A percentile compares a stretch with the other conserved stretches of the same genome.
These are phyloP conservation scores for Litoditis marina DNA, from an alignment of 2,888 invertebrate species.

Conservation along the genomic window DNA sequence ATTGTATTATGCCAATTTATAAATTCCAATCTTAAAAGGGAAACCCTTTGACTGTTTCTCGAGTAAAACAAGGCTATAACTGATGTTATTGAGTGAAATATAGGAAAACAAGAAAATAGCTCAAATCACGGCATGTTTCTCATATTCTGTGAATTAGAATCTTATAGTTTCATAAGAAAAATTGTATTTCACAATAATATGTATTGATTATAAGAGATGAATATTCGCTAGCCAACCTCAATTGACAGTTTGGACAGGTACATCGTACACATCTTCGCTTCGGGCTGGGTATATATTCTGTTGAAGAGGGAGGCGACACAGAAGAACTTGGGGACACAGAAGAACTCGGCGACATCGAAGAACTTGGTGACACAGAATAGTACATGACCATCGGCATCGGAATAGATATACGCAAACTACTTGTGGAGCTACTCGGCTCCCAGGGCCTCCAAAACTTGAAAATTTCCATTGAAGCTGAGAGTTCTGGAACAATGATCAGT, in stretches of 20 bases:
- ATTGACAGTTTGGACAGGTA: slow-evolving; percentile 34
- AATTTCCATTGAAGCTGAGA: background rate
- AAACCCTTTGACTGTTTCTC: no score
- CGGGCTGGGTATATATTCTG: background rate
- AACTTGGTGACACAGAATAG: slow-evolving; percentile 3
- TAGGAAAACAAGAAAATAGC: no score
- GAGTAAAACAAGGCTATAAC: background rate
- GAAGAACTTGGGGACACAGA: slow-evolving; percentile 2
- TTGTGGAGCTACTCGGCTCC: background rate
- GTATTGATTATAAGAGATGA: no score
- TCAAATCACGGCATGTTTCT: no score
- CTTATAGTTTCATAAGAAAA: no score
- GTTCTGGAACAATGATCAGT: no score
- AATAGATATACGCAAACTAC: background rate
- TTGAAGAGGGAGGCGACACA: background rate
- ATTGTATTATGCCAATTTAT: no score
- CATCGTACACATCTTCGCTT: slow-evolving; percentile 31
- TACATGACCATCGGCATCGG: background rate
- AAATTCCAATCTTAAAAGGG: no score
- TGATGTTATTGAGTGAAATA: background rate
- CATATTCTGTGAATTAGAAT: no score
- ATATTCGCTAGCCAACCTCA: slow-evolving; percentile 22
- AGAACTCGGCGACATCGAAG: slow-evolving; percentile 9
- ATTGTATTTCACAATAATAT: no score
- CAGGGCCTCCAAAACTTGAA: slow-evolving; percentile 10